Evolutionary conservation across 2,888 invertebrate species (phyloP).

Genomic region (Nomada hirtipes): DNA sequence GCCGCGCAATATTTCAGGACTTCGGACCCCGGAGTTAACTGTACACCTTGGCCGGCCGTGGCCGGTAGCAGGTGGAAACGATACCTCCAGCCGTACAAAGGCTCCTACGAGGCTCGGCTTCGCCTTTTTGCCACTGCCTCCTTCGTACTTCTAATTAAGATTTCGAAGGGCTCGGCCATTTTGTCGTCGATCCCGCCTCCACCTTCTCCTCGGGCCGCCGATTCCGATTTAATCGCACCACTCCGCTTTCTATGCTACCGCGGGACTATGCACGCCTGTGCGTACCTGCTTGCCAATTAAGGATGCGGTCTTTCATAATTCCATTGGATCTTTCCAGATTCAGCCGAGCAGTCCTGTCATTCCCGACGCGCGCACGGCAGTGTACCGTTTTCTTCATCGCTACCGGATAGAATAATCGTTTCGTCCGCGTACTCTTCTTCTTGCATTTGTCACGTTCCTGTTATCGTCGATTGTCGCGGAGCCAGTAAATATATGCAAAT

Average conservation of each 20-base stretch:
- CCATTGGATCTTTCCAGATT: neutral
- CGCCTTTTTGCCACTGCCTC: neutral
- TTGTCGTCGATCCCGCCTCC: constrained; percentile 9
- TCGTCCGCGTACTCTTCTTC: neutral
- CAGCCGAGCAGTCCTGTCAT: neutral
- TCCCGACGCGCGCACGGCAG: neutral
- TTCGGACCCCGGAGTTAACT: constrained; percentile 52
- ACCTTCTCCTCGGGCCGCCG: neutral
- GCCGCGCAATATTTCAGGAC: constrained; percentile 45
- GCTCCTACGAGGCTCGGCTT: neutral
- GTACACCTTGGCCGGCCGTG: constrained; percentile 46
- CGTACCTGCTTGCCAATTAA: neutral
- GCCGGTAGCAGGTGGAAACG: constrained; percentile 37
- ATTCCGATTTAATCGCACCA: constrained; percentile 34
- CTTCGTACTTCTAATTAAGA: constrained; percentile 22
- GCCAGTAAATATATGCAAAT: constrained; percentile 14
- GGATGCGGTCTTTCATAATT: neutral
- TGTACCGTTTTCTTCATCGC: constrained; percentile 15
- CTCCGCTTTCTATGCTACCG: neutral
- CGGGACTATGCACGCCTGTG: neutral
- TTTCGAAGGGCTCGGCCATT: constrained; percentile 22
- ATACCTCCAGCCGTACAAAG: constrained; percentile 47
- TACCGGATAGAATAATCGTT: constrained; percentile 2
- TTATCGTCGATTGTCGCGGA: constrained; percentile 9
- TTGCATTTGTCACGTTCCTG: constrained; percentile 6